phyloP scores from a whole-genome alignment of 2,797 vertebrate species.

The Macrochelys suwanniensis region DNA sequence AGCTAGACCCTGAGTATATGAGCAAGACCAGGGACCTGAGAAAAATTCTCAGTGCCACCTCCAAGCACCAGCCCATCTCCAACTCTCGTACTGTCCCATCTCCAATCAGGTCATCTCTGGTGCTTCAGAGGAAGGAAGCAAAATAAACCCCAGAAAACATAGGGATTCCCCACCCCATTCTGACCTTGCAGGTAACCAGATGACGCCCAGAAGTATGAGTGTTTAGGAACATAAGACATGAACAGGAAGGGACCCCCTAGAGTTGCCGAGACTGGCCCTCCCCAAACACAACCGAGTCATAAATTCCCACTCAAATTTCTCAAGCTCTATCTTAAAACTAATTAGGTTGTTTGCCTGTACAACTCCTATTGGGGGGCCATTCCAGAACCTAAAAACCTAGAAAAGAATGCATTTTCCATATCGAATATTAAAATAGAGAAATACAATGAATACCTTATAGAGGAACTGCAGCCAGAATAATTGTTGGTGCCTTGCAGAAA shows the following conservation, averaged over 20 bases:
- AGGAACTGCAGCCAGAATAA: not conserved
- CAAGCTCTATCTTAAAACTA: not conserved
- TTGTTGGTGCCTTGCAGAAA: not conserved
- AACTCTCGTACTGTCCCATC: not conserved
- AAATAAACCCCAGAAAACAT: not conserved
- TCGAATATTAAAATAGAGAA: slow-evolving; percentile 15
- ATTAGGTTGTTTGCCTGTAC: not conserved
- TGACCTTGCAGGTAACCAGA: not conserved
- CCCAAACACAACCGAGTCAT: not conserved
- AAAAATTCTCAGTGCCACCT: not conserved
- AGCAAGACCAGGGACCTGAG: not conserved
- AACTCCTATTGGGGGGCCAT: not conserved
- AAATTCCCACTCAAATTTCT: not conserved
- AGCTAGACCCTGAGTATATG: not conserved
- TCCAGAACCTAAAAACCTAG: not conserved
- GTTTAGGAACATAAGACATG: not conserved
- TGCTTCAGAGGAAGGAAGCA: not conserved
- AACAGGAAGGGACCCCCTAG: not conserved
- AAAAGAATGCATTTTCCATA: slow-evolving; percentile 15
- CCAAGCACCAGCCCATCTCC: not conserved
- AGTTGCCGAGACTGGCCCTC: not conserved
- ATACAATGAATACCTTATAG: not conserved
- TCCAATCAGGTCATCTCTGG: not conserved
- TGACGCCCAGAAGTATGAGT: not conserved
- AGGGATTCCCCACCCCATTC: not conserved